Conservation (phyloP, 1,140 invertebrate species). For the Papilio dardanus region DNA sequence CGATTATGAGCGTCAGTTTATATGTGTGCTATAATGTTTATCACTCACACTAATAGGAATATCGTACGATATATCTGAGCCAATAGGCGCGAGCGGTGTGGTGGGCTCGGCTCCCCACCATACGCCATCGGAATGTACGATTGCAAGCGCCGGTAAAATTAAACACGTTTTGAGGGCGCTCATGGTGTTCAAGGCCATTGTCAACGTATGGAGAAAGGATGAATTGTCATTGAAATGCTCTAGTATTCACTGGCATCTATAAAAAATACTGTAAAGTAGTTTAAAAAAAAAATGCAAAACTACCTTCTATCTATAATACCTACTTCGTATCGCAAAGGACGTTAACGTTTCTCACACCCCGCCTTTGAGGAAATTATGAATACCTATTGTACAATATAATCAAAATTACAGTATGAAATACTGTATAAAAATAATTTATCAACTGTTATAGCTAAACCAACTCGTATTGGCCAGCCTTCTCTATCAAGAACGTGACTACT, state of each 20-base stretch:
- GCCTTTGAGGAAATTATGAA: no score
- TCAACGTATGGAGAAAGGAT: conserved; percentile 49
- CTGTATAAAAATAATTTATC: not conserved
- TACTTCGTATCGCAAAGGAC: no score
- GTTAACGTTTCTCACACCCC: no score
- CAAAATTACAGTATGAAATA: not conserved
- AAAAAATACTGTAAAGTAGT: no score
- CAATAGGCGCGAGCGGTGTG: conserved; percentile 62
- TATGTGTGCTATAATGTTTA: conserved; percentile 55
- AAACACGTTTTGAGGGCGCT: conserved; percentile 62
- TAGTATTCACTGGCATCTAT: not conserved
- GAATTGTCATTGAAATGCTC: conserved; percentile 11
- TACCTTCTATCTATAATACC: no score
- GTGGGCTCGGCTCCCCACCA: conserved; percentile 79
- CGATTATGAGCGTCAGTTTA: conserved; percentile 59
- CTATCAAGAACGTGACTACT: not conserved
- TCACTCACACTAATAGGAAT: conserved; percentile 64
- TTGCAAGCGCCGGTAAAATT: conserved; percentile 76
- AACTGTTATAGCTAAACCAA: not conserved
- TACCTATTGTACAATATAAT: no score
- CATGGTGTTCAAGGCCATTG: conserved; percentile 63
- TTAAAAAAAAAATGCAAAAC: no score
- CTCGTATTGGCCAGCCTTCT: not conserved
- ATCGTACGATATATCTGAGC: conserved; percentile 73
- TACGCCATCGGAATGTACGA: conserved; percentile 68